phyloP scores from a whole-genome alignment of 2,113 vertebrate species.

The Rhodinocichla rosea region DNA sequence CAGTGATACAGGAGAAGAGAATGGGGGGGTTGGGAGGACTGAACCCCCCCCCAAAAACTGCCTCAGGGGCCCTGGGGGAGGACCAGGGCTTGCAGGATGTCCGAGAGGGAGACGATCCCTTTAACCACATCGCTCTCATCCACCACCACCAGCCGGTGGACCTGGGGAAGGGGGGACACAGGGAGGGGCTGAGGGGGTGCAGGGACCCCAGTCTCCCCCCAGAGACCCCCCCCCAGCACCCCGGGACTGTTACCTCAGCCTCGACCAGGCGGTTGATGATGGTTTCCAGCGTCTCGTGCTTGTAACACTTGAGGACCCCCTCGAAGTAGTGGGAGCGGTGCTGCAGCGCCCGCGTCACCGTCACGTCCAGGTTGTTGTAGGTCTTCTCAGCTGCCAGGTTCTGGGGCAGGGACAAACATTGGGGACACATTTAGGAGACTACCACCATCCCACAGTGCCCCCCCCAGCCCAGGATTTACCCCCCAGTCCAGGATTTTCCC shows the following conservation, averaged over 20 bases:
- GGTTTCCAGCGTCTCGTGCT: constrained; percentile 88
- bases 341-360: constrained; percentile 92
- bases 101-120: constrained; percentile 94
- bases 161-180: constrained; percentile 67
- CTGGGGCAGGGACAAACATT: constrained; percentile 52
- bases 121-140: constrained; percentile 93
- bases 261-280: constrained; percentile 96
- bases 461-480: no score
- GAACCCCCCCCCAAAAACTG: not conserved
- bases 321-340: constrained; percentile 98
- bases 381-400: constrained; percentile 97
- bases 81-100: constrained; percentile 93
- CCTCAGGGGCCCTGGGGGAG: constrained; percentile 78
- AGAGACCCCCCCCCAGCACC: not conserved
- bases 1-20: not conserved
- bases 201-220: not conserved
- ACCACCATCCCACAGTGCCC: not conserved
- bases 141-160: constrained; percentile 94
- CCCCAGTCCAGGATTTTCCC: no score
- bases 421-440: not conserved
- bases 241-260: constrained; percentile 80
- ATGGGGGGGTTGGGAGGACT: not conserved
- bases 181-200: not conserved
- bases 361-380: constrained; percentile 96
- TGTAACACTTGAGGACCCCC: constrained; percentile 92